Conservation (phyloP, 1,140 invertebrate genomes). For the Megalopta genalis region DNA sequence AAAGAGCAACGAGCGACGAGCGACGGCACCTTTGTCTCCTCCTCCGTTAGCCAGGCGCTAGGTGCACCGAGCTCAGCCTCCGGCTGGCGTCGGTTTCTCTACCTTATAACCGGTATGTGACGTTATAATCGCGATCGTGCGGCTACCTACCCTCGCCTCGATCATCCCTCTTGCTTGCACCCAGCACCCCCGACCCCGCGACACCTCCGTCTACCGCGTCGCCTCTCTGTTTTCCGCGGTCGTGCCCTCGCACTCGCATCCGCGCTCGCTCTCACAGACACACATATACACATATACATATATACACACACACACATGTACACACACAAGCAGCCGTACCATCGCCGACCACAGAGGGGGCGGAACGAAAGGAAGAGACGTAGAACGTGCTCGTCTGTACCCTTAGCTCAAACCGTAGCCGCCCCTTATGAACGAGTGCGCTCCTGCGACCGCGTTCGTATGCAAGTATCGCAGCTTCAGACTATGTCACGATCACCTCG, state of each 20-base stretch:
- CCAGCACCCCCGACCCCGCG: neutral
- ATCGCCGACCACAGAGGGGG: neutral
- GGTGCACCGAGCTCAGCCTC: constrained; percentile 38
- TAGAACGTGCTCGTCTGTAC: constrained; percentile 9
- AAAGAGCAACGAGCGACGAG: too few relatives aligned
- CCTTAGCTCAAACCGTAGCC: constrained; percentile 9
- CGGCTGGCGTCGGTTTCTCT: constrained; percentile 64
- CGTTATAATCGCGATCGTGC: constrained; percentile 71
- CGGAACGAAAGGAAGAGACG: constrained; percentile 14
- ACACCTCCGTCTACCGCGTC: neutral
- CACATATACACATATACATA: neutral
- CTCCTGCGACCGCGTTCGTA: constrained; percentile 22
- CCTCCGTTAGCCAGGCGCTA: constrained; percentile 8
- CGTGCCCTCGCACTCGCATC: neutral
- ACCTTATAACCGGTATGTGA: constrained; percentile 73
- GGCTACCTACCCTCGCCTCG: constrained; percentile 9
- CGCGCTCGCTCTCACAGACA: neutral
- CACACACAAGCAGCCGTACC: neutral
- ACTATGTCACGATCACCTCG: constrained; percentile 63
- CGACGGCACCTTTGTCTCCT: constrained; percentile 10
- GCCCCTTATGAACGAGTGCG: constrained; percentile 12
- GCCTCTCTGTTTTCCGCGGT: neutral
- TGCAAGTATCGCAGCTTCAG: constrained; percentile 51
- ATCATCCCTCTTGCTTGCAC: constrained; percentile 7
- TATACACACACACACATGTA: neutral